Evolutionary conservation across 2,113 vertebrate genomes (phyloP), one percentile per base, ranked within the genome.

Genomic region (Puffinus mauretanicus): DNA sequence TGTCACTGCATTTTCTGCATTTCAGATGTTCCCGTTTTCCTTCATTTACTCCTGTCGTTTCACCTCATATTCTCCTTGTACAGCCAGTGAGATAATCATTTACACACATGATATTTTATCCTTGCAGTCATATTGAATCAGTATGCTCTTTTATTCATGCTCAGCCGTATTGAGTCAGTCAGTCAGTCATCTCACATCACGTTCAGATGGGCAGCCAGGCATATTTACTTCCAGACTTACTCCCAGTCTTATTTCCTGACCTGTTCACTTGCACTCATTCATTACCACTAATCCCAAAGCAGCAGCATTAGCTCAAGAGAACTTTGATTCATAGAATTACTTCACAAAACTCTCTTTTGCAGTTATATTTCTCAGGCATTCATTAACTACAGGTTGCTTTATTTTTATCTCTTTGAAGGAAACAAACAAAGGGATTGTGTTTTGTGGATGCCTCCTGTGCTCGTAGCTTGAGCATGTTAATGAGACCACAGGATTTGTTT

Each of bases 91-190:
- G 86, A 86, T 29, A 75, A 90, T 86, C 8, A 57, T 72, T 86
- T 47, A 55, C 47, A 92, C 29, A 67, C 60, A 38, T 22, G 40
- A 71, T 81, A 80, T 93, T 89, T 71, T 73, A 79, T 85, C 65
- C 77, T 81, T 57, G 85, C 30, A 84, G 72, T 86, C 75, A 62
- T 66, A 60, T 34, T 70, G 80, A 79, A 84, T 90, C 72, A 88
- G 34, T 24, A 46, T 70, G 72, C 42, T 77, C 76, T 94, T 95
- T 96, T 77, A 76, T 52, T 81, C 58, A 9, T 64, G 40, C 76
- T 88, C 72, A 86, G 27, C 47, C 72, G 13, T 86, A 81, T 26
- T 91, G 91, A 86, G 95, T 91, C 90, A 92, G 86, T 60, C 90
- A 60, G 29, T 94, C 78, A 40, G 83, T 72, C 93, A 80, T 10